Percentiles rank a stretch among this genome's conserved stretches.
These are phyloP conservation scores for Tolypeutes matacus DNA, from an alignment of 2,797 vertebrate genomes.

Conservation along the genomic window DNA sequence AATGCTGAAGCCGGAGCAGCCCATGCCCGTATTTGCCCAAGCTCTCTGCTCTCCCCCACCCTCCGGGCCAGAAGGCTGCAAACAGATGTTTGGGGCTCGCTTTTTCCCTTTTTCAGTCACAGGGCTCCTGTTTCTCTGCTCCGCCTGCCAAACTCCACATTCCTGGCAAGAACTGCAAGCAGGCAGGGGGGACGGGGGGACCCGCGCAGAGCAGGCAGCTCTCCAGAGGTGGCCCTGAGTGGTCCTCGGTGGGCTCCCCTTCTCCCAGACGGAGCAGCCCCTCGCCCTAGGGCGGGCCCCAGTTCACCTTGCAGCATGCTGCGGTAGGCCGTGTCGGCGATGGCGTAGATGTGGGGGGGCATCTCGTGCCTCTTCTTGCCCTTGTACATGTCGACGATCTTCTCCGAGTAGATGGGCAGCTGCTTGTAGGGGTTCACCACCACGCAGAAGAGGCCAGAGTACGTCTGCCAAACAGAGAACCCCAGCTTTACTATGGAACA, in stretches of 20 bases:
- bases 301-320: slow-evolving; percentile 98
- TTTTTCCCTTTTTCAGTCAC: slow-evolving; percentile 90
- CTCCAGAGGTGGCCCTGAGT: neutral
- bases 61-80: neutral
- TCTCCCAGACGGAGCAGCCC: neutral
- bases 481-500: neutral
- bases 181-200: neutral
- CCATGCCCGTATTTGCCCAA: slow-evolving; percentile 87
- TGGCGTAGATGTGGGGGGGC: slow-evolving; percentile 97
- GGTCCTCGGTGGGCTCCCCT: neutral
- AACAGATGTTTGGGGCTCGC: slow-evolving; percentile 69
- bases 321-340: slow-evolving; percentile 97
- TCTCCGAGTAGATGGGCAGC: slow-evolving; percentile 98
- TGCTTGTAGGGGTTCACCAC: slow-evolving; percentile 98
- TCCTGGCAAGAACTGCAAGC: slow-evolving; percentile 64
- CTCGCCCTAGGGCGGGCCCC: neutral
- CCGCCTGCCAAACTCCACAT: slow-evolving; percentile 84
- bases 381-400: slow-evolving; percentile 99
- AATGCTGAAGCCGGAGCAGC: neutral
- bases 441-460: slow-evolving; percentile 98
- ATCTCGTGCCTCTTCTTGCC: slow-evolving; percentile 99
- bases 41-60: slow-evolving; percentile 60
- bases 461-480: slow-evolving; percentile 91
- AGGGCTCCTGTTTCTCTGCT: slow-evolving; percentile 50
- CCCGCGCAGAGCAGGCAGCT: neutral